These are phyloP conservation scores for Burhinus oedicnemus DNA, from an alignment of 2,113 vertebrate genomes.

Conservation along the genomic window DNA sequence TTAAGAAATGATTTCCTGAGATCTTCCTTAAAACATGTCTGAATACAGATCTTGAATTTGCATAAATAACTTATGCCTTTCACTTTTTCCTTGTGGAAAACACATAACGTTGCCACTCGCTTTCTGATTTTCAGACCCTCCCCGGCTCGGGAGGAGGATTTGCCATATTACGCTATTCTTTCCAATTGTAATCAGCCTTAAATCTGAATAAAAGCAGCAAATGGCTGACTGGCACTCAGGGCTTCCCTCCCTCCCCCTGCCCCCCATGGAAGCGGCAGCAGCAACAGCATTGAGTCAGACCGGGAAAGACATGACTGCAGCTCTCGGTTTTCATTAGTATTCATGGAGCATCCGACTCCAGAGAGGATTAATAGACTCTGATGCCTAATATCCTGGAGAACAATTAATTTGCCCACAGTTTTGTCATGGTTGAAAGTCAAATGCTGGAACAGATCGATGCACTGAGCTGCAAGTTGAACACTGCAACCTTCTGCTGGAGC, in stretches of 20 bases:
- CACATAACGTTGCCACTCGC: constrained; percentile 10
- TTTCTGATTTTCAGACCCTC: constrained; percentile 39
- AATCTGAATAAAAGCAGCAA: constrained; percentile 60
- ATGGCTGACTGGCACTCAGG: constrained; percentile 24
- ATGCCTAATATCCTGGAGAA: constrained; percentile 99
- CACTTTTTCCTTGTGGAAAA: constrained; percentile 69
- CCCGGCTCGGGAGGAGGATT: constrained; percentile 51
- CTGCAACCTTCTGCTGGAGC: constrained; percentile 90
- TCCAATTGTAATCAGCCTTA: constrained; percentile 60
- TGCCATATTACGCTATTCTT: constrained; percentile 62
- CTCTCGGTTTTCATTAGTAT: constrained; percentile 91
- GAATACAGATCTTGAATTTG: constrained; percentile 75
- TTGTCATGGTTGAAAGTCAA: constrained; percentile 99
- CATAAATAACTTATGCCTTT: constrained; percentile 71
- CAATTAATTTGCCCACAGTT: constrained; percentile 99
- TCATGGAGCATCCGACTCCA: constrained; percentile 89
- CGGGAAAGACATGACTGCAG: constrained; percentile 80
- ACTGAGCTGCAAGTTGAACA: constrained; percentile 87
- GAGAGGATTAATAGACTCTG: constrained; percentile 99
- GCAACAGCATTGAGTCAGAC: constrained; percentile 42
- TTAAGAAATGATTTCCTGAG: constrained; percentile 76
- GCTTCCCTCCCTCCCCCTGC: constrained; percentile 16
- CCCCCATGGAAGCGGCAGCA: constrained; percentile 42
- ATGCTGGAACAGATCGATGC: constrained; percentile 99
- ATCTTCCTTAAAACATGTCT: constrained; percentile 63